Conservation (phyloP, 2,113 vertebrate species). For the Pimephales promelas region DNA sequence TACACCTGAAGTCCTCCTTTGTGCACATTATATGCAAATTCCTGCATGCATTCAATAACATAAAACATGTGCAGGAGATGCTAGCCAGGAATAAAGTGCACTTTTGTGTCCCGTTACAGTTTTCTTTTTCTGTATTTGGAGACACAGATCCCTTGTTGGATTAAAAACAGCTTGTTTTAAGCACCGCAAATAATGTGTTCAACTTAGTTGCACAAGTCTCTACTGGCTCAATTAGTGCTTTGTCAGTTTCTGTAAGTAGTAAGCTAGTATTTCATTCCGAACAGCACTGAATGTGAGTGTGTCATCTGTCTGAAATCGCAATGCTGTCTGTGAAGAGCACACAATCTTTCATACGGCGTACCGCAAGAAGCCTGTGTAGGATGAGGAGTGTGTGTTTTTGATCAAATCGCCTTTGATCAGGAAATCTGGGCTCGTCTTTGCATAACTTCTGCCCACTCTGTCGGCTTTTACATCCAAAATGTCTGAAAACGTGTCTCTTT, state of each 20-base stretch:
- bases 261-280: not conserved
- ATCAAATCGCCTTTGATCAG: slow-evolving; percentile 12
- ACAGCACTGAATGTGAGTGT: no score
- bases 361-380: not conserved
- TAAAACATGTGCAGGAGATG: not conserved
- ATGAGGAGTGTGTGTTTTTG: slow-evolving; percentile 4
- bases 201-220: no score
- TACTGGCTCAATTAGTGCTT: not conserved
- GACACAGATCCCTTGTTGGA: not conserved
- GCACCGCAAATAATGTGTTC: not conserved
- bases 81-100: not conserved
- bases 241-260: not conserved
- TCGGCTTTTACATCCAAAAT: slow-evolving; percentile 6
- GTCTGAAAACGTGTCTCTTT: slow-evolving; percentile 23
- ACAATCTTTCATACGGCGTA: not conserved
- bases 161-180: not conserved
- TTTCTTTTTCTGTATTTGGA: not conserved
- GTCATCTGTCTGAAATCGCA: not conserved
- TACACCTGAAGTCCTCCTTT: not conserved
- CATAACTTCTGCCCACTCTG: slow-evolving; percentile 1
- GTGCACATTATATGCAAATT: not conserved
- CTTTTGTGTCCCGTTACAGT: not conserved
- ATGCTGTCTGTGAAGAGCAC: not conserved
- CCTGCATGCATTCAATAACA: not conserved
- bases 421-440: slow-evolving; percentile 18